These are phyloP conservation scores for Tetramorium bicarinatum DNA, from an alignment of 2,888 invertebrate genomes.

Conservation along the genomic window DNA sequence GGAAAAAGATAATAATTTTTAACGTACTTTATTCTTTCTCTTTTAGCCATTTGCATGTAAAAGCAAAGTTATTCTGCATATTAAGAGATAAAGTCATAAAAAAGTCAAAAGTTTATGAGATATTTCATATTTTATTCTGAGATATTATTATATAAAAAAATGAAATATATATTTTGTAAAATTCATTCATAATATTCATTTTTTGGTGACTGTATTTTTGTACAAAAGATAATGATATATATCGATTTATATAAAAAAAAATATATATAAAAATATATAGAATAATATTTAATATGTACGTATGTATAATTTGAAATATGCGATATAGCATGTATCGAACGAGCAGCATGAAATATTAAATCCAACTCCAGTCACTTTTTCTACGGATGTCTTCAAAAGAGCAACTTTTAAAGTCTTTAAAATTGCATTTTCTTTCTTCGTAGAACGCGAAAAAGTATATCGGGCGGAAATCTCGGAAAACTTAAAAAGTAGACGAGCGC, in stretches of 20 bases:
- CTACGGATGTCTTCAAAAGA: not conserved
- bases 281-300: not conserved
- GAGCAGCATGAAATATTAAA: not conserved
- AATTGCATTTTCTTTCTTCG: slow-evolving; percentile 12
- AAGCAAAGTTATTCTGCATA: slow-evolving; percentile 16
- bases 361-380: not conserved
- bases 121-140: slow-evolving; percentile 19
- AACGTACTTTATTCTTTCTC: slow-evolving; percentile 2
- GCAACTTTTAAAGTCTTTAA: slow-evolving; percentile 16
- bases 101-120: slow-evolving; percentile 8
- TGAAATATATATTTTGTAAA: not conserved
- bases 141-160: slow-evolving; percentile 11
- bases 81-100: slow-evolving; percentile 10
- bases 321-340: not conserved
- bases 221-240: not conserved
- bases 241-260: not conserved
- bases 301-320: not conserved
- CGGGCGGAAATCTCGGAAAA: slow-evolving; percentile 16
- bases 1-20: not conserved
- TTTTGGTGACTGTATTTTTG: not conserved
- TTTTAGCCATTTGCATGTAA: not conserved
- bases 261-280: not conserved
- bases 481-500: slow-evolving; percentile 10
- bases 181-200: no score
- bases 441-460: slow-evolving; percentile 1